A percentile compares a stretch with the other conserved stretches of the same genome.
These are phyloP conservation scores for Calameuta idolon DNA, from an alignment of 2,888 invertebrate genomes.

Conservation along the genomic window DNA sequence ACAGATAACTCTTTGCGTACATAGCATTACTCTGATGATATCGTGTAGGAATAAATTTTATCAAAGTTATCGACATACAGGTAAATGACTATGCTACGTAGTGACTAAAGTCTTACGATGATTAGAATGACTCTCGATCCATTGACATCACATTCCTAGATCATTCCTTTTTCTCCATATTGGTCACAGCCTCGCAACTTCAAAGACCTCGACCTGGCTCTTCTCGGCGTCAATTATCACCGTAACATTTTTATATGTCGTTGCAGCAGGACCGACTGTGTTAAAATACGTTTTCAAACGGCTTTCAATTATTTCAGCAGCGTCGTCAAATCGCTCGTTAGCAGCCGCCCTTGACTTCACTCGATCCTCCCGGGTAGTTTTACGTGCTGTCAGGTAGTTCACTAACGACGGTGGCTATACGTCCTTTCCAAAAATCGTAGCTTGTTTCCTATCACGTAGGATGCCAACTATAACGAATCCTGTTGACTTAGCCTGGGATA, in stretches of 20 bases:
- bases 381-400: conserved; percentile 38
- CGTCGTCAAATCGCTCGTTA: conserved; percentile 36
- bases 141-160: conserved; percentile 8
- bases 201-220: conserved; percentile 30
- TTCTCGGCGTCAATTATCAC: conserved; percentile 31
- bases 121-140: neutral
- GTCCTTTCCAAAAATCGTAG: conserved; percentile 37
- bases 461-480: conserved; percentile 49
- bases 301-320: conserved; percentile 23
- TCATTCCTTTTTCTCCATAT: neutral
- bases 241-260: conserved; percentile 26
- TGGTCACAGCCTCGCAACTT: conserved; percentile 20
- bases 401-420: conserved; percentile 40
- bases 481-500: conserved; percentile 24
- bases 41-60: neutral
- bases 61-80: neutral
- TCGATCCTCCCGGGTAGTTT: conserved; percentile 36
- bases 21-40: neutral
- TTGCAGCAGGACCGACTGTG: conserved; percentile 24
- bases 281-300: conserved; percentile 34
- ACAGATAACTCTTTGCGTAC: neutral
- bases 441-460: conserved; percentile 41
- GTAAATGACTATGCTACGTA: neutral
- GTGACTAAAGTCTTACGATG: neutral
- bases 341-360: conserved; percentile 26